These are phyloP conservation scores for Anhinga anhinga DNA, from an alignment of 2,113 vertebrate species.

Conservation along the genomic window DNA sequence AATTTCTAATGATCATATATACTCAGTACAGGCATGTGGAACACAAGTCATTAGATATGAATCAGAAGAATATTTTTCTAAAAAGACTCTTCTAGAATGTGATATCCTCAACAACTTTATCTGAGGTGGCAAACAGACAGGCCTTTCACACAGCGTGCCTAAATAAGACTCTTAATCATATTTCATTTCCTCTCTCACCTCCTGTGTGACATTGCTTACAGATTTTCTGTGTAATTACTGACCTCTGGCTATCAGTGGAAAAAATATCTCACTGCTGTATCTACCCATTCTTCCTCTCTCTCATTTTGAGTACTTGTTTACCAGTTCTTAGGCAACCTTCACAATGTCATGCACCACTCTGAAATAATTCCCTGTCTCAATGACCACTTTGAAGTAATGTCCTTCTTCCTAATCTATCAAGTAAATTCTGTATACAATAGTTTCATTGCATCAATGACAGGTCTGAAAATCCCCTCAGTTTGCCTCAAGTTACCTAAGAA, in stretches of 20 bases:
- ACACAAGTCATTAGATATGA: neutral
- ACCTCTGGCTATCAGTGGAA: conserved; percentile 26
- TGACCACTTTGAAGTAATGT: neutral
- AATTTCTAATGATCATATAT: neutral
- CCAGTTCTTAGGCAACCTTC: neutral
- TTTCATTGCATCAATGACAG: neutral
- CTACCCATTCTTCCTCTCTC: neutral
- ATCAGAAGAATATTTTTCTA: neutral
- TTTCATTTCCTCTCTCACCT: conserved; percentile 21
- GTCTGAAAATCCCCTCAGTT: neutral
- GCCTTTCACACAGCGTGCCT: neutral
- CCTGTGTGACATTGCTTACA: neutral
- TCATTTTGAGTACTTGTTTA: conserved; percentile 27
- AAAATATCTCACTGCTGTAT: neutral
- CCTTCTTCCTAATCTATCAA: neutral
- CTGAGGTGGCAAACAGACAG: neutral
- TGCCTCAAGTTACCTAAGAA: neutral
- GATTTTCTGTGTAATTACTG: conserved; percentile 9
- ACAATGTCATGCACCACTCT: neutral
- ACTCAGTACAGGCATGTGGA: neutral
- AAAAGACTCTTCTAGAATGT: neutral
- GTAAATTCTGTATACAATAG: neutral
- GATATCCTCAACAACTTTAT: neutral
- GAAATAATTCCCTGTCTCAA: neutral
- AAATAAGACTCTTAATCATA: neutral